Conservation (phyloP, 92 coral and sea anemone species). For the Ricordea florida region DNA sequence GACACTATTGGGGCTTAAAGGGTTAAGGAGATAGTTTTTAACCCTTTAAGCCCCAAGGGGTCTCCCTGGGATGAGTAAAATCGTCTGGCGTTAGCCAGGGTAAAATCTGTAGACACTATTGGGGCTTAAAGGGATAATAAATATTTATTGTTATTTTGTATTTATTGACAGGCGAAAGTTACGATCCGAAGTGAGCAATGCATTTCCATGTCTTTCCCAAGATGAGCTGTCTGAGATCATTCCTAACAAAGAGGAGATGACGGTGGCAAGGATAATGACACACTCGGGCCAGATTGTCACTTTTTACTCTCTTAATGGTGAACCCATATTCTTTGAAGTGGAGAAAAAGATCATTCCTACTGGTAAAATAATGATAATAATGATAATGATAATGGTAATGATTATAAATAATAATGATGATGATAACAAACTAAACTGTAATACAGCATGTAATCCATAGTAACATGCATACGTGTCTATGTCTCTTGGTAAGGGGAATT, state of each 20-base stretch:
- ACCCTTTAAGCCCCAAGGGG: no score
- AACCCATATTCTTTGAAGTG: conserved; percentile 90
- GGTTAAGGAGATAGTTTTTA: background rate
- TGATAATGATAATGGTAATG: no score
- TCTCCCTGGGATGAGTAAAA: no score
- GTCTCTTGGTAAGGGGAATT: no score
- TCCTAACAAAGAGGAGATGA: conserved; percentile 95
- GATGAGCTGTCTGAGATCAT: conserved; percentile 65
- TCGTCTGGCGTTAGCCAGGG: no score
- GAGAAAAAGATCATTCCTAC: conserved; percentile 87
- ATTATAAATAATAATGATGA: no score
- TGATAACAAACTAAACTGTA: no score
- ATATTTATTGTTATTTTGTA: background rate
- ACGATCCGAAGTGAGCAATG: conserved; percentile 71
- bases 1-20: no score
- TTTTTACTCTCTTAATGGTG: conserved; percentile 79
- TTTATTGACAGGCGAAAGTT: conserved; percentile 73
- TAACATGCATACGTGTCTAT: no score
- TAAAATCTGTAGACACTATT: no score
- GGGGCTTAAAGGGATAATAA: background rate
- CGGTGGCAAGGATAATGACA: conserved; percentile 80
- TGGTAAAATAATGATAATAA: conserved; percentile 73
- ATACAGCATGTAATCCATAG: no score
- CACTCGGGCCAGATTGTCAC: conserved; percentile 84
- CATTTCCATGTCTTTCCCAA: conserved; percentile 63